Conservation (phyloP, 2,888 invertebrate genomes). For the Chydorus sphaericus region DNA sequence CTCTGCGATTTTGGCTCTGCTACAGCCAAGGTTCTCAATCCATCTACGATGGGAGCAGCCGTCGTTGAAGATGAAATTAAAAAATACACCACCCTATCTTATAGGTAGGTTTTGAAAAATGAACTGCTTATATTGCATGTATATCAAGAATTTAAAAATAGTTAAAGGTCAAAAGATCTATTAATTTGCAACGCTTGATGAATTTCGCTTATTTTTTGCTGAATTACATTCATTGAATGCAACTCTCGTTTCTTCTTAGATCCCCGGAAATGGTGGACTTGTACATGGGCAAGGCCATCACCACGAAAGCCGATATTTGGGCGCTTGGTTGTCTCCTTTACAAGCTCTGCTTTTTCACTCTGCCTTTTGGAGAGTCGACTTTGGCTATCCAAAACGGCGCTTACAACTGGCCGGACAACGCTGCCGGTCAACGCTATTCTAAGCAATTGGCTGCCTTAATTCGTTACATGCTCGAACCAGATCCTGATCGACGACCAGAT, state of each 20-base stretch:
- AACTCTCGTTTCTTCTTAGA: slow-evolving; percentile 17
- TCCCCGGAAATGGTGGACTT: slow-evolving; percentile 89
- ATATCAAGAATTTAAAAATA: no score
- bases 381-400: slow-evolving; percentile 80
- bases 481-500: slow-evolving; percentile 67
- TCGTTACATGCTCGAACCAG: slow-evolving; percentile 69
- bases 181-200: no score
- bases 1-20: slow-evolving; percentile 90
- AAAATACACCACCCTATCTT: slow-evolving; percentile 75
- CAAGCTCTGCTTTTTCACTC: slow-evolving; percentile 72
- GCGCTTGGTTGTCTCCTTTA: slow-evolving; percentile 77
- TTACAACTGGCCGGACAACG: slow-evolving; percentile 67
- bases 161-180: no score
- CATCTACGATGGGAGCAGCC: slow-evolving; percentile 47
- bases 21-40: slow-evolving; percentile 61
- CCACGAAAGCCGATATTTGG: slow-evolving; percentile 80
- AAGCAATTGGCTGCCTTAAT: slow-evolving; percentile 54
- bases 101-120: slow-evolving; percentile 44
- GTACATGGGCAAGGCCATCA: slow-evolving; percentile 64
- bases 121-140: no score
- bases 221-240: no score
- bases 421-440: slow-evolving; percentile 45
- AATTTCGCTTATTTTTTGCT: not conserved
- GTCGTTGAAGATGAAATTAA: slow-evolving; percentile 70
- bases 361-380: slow-evolving; percentile 85